phyloP scores from a whole-genome alignment of 2,797 vertebrate species.

The Sphaeramia orbicularis region DNA sequence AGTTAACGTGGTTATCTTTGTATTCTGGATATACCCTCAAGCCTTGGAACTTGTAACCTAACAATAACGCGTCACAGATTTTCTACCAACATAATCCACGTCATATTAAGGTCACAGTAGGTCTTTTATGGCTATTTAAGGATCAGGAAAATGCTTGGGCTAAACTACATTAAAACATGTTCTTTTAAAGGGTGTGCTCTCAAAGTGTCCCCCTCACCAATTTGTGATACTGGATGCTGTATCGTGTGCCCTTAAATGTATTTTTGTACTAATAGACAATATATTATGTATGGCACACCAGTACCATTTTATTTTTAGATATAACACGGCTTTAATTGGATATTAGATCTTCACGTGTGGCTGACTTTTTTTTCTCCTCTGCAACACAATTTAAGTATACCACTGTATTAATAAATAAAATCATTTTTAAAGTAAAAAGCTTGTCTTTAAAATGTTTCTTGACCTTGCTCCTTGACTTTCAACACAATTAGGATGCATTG shows the following conservation, averaged over 20 bases:
- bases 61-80: slow-evolving; percentile 92
- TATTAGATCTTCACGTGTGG: slow-evolving; percentile 95
- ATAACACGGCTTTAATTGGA: slow-evolving; percentile 95
- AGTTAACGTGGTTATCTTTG: slow-evolving; percentile 87
- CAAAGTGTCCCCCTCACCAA: slow-evolving; percentile 86
- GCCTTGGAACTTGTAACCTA: slow-evolving; percentile 95
- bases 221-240: slow-evolving; percentile 97
- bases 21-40: slow-evolving; percentile 94
- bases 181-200: slow-evolving; percentile 75
- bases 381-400: slow-evolving; percentile 96
- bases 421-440: slow-evolving; percentile 95
- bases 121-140: slow-evolving; percentile 83
- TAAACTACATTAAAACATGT: slow-evolving; percentile 88
- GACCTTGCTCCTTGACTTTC: background rate
- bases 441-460: slow-evolving; percentile 2
- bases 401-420: slow-evolving; percentile 96
- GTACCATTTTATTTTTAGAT: slow-evolving; percentile 94
- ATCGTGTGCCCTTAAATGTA: slow-evolving; percentile 99
- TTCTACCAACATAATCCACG: slow-evolving; percentile 88
- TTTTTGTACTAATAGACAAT: slow-evolving; percentile 99
- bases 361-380: slow-evolving; percentile 88
- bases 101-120: slow-evolving; percentile 86
- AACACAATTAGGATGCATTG: background rate
- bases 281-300: slow-evolving; percentile 97
- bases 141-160: slow-evolving; percentile 87